These are phyloP conservation scores for Drosophila kambysellisi DNA, from an alignment of 2,888 invertebrate genomes.

Conservation along the genomic window DNA sequence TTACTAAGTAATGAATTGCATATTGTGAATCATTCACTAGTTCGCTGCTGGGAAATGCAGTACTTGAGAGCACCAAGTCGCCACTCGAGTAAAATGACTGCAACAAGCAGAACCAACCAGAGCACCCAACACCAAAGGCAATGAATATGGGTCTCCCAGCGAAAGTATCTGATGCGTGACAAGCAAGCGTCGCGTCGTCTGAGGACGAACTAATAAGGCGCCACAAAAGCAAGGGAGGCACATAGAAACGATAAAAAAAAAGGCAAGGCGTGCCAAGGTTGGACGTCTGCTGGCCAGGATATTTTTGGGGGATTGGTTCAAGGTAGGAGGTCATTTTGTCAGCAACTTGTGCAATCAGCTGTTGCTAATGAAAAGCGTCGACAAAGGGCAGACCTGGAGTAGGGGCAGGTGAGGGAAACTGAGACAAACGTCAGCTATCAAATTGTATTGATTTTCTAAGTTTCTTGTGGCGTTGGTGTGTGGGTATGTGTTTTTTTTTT, in stretches of 20 bases:
- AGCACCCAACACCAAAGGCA: slow-evolving; percentile 1
- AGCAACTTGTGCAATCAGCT: slow-evolving; percentile 77
- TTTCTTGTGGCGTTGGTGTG: slow-evolving; percentile 1
- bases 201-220: slow-evolving; percentile 66
- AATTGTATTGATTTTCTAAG: slow-evolving; percentile 56
- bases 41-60: slow-evolving; percentile 38
- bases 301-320: slow-evolving; percentile 26
- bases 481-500: neutral
- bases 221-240: slow-evolving; percentile 45
- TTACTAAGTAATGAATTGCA: no score
- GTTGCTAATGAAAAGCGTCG: slow-evolving; percentile 76
- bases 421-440: slow-evolving; percentile 30
- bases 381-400: neutral
- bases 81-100: slow-evolving; percentile 22
- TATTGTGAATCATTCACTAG: neutral
- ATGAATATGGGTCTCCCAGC: slow-evolving; percentile 2
- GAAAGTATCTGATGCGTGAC: slow-evolving; percentile 40
- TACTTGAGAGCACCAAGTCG: slow-evolving; percentile 36
- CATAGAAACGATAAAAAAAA: slow-evolving; percentile 23
- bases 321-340: slow-evolving; percentile 50
- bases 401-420: neutral
- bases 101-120: slow-evolving; percentile 12
- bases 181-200: slow-evolving; percentile 47
- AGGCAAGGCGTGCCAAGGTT: slow-evolving; percentile 69
- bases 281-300: slow-evolving; percentile 32